phyloP scores from a whole-genome alignment of 2,888 invertebrate genomes.

The Ligdia adustata region DNA sequence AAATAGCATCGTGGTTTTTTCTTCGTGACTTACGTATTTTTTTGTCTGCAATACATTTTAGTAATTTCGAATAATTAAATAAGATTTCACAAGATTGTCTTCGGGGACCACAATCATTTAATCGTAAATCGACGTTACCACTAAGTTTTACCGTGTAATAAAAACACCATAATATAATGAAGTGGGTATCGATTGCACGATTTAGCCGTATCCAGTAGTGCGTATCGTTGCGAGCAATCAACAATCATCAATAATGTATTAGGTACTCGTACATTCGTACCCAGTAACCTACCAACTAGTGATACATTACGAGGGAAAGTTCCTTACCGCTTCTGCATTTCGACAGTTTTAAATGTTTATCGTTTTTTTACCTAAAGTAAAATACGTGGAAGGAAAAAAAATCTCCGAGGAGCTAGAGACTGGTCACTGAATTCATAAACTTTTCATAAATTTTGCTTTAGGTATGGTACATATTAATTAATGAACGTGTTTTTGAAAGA shows the following conservation, averaged over 20 bases:
- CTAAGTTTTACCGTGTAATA: too few species aligned
- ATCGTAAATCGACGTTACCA: too few species aligned
- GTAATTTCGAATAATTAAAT: background rate
- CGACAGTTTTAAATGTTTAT: slow-evolving; percentile 6
- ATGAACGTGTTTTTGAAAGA: too few species aligned
- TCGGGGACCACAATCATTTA: background rate
- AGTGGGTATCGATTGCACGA: slow-evolving; percentile 47
- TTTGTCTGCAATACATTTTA: too few species aligned
- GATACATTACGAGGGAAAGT: slow-evolving; percentile 32
- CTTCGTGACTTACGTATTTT: too few species aligned
- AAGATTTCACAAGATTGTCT: slow-evolving; percentile 1
- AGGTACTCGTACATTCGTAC: slow-evolving; percentile 37
- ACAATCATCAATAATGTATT: slow-evolving; percentile 53
- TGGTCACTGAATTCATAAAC: too few species aligned
- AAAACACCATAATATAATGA: background rate
- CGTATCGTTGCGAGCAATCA: slow-evolving; percentile 44
- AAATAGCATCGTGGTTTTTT: too few species aligned
- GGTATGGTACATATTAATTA: too few species aligned
- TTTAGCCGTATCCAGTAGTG: slow-evolving; percentile 37
- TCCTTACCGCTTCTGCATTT: slow-evolving; percentile 22
- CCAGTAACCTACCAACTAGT: slow-evolving; percentile 29
- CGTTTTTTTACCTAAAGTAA: too few species aligned
- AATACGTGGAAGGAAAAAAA: background rate
- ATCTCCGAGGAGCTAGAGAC: too few species aligned
- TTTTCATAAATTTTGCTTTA: too few species aligned